Evolutionary conservation across 2,888 invertebrate genomes (phyloP), one percentile per base, ranked within the genome.

Genomic region (Lasioglossum malachurum): DNA sequence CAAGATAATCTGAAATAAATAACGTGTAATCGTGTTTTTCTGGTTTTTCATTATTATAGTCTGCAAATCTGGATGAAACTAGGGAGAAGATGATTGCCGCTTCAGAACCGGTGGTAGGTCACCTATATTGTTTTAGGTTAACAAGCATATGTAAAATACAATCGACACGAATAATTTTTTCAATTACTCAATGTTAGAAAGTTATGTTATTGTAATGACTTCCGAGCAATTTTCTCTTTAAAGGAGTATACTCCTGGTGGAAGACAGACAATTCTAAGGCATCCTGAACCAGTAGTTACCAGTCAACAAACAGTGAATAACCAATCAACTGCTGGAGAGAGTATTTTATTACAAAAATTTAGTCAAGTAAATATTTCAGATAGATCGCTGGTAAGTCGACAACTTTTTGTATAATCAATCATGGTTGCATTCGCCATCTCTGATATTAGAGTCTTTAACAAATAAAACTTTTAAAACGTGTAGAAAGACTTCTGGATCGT

Each of bases 231-330:
- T 75, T 53, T 23, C 44, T 16, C 46, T 46, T 84, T 75, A 12
- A 76, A 98, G 98, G 98, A 98, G 97, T 98, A 98, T 96, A 96
- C 97, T 96, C 98, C 98, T 94, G 97, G 97, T 96, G 98, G 98
- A 95, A 97, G 98, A 96, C 97, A 97, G 96, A 97, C 97, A 96
- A 96, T 97, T 94, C 96, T 96, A 82, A 97, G 96, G 92, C 98
- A 98, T 95, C 98, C 98, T 27, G 97, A 97, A 78, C 97, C 97
- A 89, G 96, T 97, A 76, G 96, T 96, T 92, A 53, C 49, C 49
- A 93, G 94, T 88, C 94, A 92, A 80, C 91, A 92, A 71, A 64
- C 93, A 41, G 94, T 96, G 88, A 96, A 96, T 84, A 96, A 96
- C 72, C 96, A 95, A 79, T 94, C 95, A 73, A 91, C 96, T 0